Conservation (phyloP, 2,888 invertebrate species). For the Drosophila affinis region DNA sequence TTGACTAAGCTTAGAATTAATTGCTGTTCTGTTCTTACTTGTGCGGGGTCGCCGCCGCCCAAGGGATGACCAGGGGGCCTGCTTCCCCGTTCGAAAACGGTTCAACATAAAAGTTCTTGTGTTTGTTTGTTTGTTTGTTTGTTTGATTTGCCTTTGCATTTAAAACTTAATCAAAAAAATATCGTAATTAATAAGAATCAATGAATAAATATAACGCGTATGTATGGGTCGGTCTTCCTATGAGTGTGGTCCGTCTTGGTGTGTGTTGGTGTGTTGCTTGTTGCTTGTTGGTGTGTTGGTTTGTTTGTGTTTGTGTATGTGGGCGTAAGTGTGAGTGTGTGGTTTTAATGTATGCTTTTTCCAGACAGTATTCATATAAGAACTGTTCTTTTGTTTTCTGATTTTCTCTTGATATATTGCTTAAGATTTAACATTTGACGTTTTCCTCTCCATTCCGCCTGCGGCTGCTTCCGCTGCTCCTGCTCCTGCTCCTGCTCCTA, state of each 20-base stretch:
- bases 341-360: constrained; percentile 29
- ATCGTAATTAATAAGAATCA: constrained; percentile 78
- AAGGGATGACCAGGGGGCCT: constrained; percentile 1
- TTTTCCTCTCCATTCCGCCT: constrained; percentile 33
- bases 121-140: constrained; percentile 15
- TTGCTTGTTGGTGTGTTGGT: constrained; percentile 24
- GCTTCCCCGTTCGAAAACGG: constrained; percentile 56
- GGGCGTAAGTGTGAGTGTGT: constrained; percentile 31
- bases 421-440: constrained; percentile 64
- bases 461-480: constrained; percentile 15
- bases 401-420: constrained; percentile 61
- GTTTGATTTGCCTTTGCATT: constrained; percentile 44
- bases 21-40: constrained; percentile 82
- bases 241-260: constrained; percentile 29
- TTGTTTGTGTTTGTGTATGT: constrained; percentile 19
- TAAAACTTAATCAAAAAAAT: constrained; percentile 76
- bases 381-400: constrained; percentile 33
- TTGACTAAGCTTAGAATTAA: constrained; percentile 80
- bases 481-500: no score
- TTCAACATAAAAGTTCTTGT: constrained; percentile 67
- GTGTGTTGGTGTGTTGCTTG: constrained; percentile 22
- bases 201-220: constrained; percentile 76
- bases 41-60: constrained; percentile 45
- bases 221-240: constrained; percentile 54
- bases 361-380: constrained; percentile 17